phyloP scores from a whole-genome alignment of 2,113 vertebrate species.

The Chaetodon trifascialis region DNA sequence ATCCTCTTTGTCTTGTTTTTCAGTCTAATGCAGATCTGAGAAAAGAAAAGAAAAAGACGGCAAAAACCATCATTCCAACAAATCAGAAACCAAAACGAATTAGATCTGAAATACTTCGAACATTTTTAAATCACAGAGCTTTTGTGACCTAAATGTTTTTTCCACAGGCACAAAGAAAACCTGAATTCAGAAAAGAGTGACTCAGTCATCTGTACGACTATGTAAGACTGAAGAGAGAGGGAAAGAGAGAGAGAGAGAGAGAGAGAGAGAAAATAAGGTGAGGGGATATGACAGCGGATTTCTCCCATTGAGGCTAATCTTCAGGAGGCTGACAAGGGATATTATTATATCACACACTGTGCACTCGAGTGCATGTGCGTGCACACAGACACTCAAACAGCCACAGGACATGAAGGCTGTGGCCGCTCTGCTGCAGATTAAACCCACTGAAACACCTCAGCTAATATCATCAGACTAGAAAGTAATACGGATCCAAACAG shows the following conservation, averaged over 20 bases:
- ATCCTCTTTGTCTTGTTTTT: slow-evolving; percentile 18
- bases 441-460: slow-evolving; percentile 47
- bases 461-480: slow-evolving; percentile 35
- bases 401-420: slow-evolving; percentile 38
- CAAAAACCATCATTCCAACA: neutral
- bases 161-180: slow-evolving; percentile 13
- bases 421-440: slow-evolving; percentile 47
- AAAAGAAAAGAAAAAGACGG: neutral
- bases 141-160: slow-evolving; percentile 30
- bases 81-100: neutral
- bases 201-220: slow-evolving; percentile 46
- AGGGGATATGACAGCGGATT: slow-evolving; percentile 76
- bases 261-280: slow-evolving; percentile 48
- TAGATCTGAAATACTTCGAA: slow-evolving; percentile 8
- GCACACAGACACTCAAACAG: slow-evolving; percentile 26
- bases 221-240: slow-evolving; percentile 27
- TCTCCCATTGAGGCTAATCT: slow-evolving; percentile 76
- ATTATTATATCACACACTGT: slow-evolving; percentile 73
- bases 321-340: slow-evolving; percentile 76
- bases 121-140: slow-evolving; percentile 21
- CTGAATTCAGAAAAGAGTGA: slow-evolving; percentile 32
- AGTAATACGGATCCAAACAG: slow-evolving; percentile 33
- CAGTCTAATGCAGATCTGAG: slow-evolving; percentile 39
- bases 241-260: neutral
- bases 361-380: slow-evolving; percentile 17